Base-by-base conservation (phyloP, 1,140 invertebrate genomes). In the Oedothorax gibbosus region DNA sequence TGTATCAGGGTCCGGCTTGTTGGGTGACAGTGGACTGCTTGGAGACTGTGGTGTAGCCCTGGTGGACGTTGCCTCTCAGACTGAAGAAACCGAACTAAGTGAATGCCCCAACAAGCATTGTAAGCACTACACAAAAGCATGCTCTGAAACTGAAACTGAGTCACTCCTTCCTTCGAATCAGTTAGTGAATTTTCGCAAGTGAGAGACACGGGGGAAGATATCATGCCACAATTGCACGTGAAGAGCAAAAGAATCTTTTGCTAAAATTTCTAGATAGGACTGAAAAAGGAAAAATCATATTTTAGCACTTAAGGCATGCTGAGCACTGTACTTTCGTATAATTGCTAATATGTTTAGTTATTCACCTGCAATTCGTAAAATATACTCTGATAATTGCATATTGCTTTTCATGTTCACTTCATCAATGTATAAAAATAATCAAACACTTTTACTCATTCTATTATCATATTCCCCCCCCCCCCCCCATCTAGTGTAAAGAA, bases 51-150 rank as follows among this genome's bases (percentile, higher is more conserved):
- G 65, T 51, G 72, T 68, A 18, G 81, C 73, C 49, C 68, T 76
- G 76, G 77, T 86, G 20, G 85, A 86, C 54, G 77, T 66, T 35
- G 85, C 85, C 54, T 77, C 85, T 2, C 85, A 86, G 75, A 86
- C 85, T 49, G 85, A 86, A n/a, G 60, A 75, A 11, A 66, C n/a
- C 14, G 82, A 76, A 50, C 3, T 66, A 50, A 64, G 1, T 9
- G 62, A 76, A 56, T 75, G 62, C 21, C 18, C 51, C 18, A 49
- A 54, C n/a, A 84, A 75, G 69, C 49, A 11, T 7, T 68, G 60
- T 21, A 65, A 54, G 11, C 49, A 60, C 10, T 14, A 51, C 54
- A 73, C 35, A 21, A 82, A 82, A 71, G 18, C n/a, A n/a, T 64
- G 57, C 18, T 9, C 35, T 6, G 53, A 21, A 2, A 20, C 50